Percentiles rank a stretch among this genome's conserved stretches.
Evolutionary conservation across 2,113 vertebrate genomes (phyloP).

Genomic region (Hyla sarda): DNA sequence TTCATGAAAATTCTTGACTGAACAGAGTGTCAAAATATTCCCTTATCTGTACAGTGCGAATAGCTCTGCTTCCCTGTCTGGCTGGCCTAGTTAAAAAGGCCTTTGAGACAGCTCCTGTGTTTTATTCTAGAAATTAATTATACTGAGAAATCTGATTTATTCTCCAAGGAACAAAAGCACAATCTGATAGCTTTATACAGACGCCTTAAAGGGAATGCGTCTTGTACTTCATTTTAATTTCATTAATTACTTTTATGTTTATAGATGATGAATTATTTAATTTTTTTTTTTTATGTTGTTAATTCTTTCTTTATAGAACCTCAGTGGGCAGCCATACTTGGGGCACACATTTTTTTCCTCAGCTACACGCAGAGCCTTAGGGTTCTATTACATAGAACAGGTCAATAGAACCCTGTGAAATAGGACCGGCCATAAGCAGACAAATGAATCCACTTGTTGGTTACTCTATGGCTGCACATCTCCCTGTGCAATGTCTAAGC

Average conservation of each 20-base stretch:
- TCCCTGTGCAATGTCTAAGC: too few species aligned
- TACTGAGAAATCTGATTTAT: not conserved
- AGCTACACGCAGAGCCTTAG: too few species aligned
- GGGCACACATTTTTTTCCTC: too few species aligned
- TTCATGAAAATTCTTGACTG: not conserved
- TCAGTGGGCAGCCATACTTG: not conserved
- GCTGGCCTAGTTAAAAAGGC: not conserved
- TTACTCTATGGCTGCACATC: too few species aligned
- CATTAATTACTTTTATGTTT: not conserved
- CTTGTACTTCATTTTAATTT: not conserved
- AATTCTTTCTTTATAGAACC: not conserved
- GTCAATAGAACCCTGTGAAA: too few species aligned
- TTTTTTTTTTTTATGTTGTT: too few species aligned
- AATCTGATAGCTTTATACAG: not conserved
- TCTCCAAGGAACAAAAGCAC: not conserved
- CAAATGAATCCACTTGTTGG: too few species aligned
- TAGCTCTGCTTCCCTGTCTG: not conserved
- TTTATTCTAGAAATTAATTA: conserved; percentile 10
- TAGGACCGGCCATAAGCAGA: too few species aligned
- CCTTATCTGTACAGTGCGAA: not conserved
- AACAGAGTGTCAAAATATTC: not conserved
- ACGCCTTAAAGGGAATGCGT: not conserved
- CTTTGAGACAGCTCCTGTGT: not conserved
- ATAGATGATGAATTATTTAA: too few species aligned
- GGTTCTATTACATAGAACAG: too few species aligned